phyloP scores from a whole-genome alignment of 2,113 vertebrate species.

The Pavo muticus region DNA sequence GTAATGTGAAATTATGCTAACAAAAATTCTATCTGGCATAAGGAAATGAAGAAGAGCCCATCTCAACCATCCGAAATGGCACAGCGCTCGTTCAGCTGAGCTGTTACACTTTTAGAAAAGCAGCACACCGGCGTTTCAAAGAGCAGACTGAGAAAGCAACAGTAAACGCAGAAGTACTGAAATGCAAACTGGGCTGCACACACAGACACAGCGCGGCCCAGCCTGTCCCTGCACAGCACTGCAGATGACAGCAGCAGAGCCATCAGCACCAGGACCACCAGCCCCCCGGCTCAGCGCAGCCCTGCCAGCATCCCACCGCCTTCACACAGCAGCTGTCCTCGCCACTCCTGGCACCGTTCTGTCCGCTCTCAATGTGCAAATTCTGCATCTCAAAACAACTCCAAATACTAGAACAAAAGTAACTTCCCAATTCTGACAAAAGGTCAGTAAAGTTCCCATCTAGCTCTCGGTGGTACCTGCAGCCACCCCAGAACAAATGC shows the following conservation, averaged over 20 bases:
- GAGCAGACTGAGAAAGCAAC: background rate
- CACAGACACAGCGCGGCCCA: background rate
- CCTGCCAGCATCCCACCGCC: background rate
- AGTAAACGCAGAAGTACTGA: background rate
- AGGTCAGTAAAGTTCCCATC: background rate
- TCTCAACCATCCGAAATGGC: background rate
- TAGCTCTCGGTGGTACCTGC: background rate
- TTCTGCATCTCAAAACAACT: background rate
- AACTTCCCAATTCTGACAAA: background rate
- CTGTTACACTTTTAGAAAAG: background rate
- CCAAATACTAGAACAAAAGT: background rate
- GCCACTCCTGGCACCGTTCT: background rate
- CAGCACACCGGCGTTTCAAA: background rate
- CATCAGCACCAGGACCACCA: background rate
- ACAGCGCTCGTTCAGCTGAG: background rate
- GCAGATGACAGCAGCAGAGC: background rate
- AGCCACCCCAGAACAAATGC: background rate
- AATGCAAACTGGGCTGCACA: background rate
- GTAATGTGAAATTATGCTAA: background rate
- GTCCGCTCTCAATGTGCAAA: background rate
- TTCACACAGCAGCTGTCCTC: background rate
- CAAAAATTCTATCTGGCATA: background rate
- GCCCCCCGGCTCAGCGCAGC: background rate
- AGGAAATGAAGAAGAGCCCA: background rate
- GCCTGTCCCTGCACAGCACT: background rate